phyloP scores from a whole-genome alignment of 2,888 invertebrate genomes.

The Malachius bipustulatus region DNA sequence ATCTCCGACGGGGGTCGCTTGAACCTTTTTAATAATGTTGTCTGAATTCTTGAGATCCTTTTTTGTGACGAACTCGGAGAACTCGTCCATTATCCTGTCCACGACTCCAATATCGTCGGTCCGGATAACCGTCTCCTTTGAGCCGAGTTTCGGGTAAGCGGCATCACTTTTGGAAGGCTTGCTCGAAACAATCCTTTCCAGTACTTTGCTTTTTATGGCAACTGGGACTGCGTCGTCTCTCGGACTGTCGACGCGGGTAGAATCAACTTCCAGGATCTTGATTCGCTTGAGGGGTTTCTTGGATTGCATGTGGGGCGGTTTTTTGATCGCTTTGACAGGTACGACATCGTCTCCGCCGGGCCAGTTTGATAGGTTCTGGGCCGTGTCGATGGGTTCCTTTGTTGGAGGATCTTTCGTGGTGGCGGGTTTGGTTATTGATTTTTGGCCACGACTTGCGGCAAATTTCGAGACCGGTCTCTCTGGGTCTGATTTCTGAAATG shows the following conservation, averaged over 20 bases:
- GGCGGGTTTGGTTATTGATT: neutral
- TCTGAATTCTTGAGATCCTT: constrained; percentile 4
- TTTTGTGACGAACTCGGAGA: neutral
- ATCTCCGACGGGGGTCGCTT: too few species aligned
- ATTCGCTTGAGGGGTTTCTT: constrained; percentile 49
- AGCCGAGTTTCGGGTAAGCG: neutral
- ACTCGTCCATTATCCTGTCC: neutral
- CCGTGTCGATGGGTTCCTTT: constrained; percentile 15
- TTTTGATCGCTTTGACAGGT: constrained; percentile 41
- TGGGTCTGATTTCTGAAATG: too few species aligned
- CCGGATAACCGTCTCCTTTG: neutral
- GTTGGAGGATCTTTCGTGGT: constrained; percentile 20
- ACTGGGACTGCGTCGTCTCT: neutral
- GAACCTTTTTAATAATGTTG: constrained; percentile 11
- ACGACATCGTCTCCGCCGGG: constrained; percentile 28
- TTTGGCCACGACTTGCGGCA: constrained; percentile 4
- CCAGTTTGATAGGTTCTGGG: constrained; percentile 22
- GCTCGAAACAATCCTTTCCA: constrained; percentile 19
- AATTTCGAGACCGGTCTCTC: constrained; percentile 20
- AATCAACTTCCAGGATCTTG: constrained; percentile 22
- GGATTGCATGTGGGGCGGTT: constrained; percentile 52
- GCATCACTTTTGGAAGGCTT: constrained; percentile 1
- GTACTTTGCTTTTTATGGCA: constrained; percentile 9
- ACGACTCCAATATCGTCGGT: neutral
- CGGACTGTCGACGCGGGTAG: neutral